Conservation (phyloP, 2,888 invertebrate genomes). For the Callyntrura guangdongensis region DNA sequence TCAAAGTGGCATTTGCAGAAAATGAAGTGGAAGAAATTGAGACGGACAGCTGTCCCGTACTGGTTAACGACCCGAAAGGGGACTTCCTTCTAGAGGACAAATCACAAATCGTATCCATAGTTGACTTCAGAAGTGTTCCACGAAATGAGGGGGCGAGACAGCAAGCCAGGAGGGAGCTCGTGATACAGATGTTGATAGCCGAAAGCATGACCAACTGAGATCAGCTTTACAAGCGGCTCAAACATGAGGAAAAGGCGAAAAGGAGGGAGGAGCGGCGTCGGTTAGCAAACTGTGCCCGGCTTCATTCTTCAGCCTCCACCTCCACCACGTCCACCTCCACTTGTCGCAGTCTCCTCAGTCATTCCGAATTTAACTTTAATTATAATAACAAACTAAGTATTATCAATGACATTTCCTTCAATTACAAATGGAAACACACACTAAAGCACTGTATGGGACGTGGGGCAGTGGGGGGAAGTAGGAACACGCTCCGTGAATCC, state of each 20-base stretch:
- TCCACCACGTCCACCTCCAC: conserved; percentile 50
- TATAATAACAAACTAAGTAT: conserved; percentile 79
- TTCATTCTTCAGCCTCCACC: conserved; percentile 50
- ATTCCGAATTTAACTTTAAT: conserved; percentile 72
- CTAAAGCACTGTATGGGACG: conserved; percentile 77
- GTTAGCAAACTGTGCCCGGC: conserved; percentile 63
- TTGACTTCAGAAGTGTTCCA: conserved; percentile 80
- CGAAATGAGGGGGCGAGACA: conserved; percentile 77
- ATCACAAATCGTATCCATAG: conserved; percentile 80
- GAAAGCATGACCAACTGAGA: conserved; percentile 83
- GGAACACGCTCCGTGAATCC: conserved; percentile 72
- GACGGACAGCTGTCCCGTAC: conserved; percentile 67
- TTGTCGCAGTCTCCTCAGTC: conserved; percentile 72
- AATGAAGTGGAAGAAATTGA: conserved; percentile 70
- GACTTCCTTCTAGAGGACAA: conserved; percentile 79
- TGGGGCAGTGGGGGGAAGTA: conserved; percentile 69
- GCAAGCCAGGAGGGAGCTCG: conserved; percentile 79
- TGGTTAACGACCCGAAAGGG: conserved; percentile 62
- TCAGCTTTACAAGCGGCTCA: conserved; percentile 81
- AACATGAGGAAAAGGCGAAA: conserved; percentile 81
- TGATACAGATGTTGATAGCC: conserved; percentile 82
- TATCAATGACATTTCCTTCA: conserved; percentile 80
- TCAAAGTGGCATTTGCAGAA: conserved; percentile 78
- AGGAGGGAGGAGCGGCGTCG: conserved; percentile 75
- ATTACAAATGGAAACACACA: conserved; percentile 77